Evolutionary conservation across 2,797 vertebrate species (phyloP).

Genomic region (Sarcophilus harrisii): DNA sequence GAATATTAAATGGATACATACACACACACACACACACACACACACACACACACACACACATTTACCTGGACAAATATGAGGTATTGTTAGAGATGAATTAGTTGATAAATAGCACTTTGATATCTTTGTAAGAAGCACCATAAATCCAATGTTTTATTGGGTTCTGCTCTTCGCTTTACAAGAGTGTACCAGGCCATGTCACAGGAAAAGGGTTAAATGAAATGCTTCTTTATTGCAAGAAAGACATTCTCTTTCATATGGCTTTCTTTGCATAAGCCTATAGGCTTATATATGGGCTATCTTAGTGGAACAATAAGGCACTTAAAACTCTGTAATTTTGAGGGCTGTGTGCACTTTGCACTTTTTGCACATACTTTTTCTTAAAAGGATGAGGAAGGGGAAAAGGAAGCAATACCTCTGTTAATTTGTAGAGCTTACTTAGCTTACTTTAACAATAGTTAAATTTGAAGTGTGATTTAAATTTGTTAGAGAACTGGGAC

Average conservation of each 20-base stretch:
- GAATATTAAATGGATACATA: not conserved
- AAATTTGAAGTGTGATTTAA: not conserved
- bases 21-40: no score
- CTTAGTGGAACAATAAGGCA: slow-evolving; percentile 41
- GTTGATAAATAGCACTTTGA: not conserved
- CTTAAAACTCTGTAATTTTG: slow-evolving; percentile 12
- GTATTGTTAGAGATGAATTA: not conserved
- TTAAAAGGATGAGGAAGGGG: not conserved
- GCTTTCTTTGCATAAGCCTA: not conserved
- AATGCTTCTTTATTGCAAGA: slow-evolving; percentile 40
- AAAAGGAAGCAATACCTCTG: not conserved
- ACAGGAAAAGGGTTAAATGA: slow-evolving; percentile 2
- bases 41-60: no score
- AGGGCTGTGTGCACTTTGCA: not conserved
- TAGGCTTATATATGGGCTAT: not conserved
- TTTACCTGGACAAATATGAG: not conserved
- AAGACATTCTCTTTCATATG: slow-evolving; percentile 10
- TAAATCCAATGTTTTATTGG: not conserved
- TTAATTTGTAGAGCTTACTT: not conserved
- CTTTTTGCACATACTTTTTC: not conserved
- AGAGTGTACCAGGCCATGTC: not conserved
- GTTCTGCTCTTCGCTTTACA: not conserved
- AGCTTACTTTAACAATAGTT: not conserved
- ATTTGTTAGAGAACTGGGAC: not conserved
- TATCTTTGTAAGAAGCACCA: not conserved